Percentiles rank a stretch among this genome's conserved stretches.
Conservation (phyloP, 2,797 vertebrate species). For the Pseudocheirus occidentalis region DNA sequence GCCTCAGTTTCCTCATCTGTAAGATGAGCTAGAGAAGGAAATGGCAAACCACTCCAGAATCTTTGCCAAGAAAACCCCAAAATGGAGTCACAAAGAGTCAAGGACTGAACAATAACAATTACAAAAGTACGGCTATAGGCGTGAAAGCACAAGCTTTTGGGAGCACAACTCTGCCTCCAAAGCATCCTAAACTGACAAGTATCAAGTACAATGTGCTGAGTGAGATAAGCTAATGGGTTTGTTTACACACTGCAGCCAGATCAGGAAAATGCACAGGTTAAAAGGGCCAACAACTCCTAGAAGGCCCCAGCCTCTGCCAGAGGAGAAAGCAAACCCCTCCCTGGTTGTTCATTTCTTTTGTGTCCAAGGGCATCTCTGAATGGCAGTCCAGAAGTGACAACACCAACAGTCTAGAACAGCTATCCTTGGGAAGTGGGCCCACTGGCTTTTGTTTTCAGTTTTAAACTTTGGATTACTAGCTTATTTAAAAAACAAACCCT, state of each 20-base stretch:
- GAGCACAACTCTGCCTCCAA: background rate
- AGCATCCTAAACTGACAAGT: background rate
- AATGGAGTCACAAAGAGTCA: background rate
- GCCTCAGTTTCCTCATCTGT: background rate
- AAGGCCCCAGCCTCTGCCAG: background rate
- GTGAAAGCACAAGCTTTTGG: background rate
- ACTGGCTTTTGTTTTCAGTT: constrained; percentile 40
- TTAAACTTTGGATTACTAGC: constrained; percentile 43
- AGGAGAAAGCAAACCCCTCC: background rate
- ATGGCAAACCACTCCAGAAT: background rate
- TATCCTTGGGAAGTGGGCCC: background rate
- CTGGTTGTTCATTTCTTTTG: background rate
- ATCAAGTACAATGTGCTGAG: background rate
- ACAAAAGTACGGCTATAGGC: background rate
- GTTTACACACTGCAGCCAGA: background rate
- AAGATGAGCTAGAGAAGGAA: background rate
- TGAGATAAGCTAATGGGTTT: background rate
- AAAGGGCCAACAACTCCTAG: background rate
- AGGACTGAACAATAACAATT: background rate
- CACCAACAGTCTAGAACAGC: background rate
- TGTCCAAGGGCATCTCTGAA: background rate
- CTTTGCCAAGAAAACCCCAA: background rate
- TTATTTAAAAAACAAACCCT: constrained; percentile 55
- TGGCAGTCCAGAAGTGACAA: background rate
- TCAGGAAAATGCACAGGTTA: background rate